Evolutionary conservation across 2,113 vertebrate genomes (phyloP).

Genomic region (Lanius collurio): DNA sequence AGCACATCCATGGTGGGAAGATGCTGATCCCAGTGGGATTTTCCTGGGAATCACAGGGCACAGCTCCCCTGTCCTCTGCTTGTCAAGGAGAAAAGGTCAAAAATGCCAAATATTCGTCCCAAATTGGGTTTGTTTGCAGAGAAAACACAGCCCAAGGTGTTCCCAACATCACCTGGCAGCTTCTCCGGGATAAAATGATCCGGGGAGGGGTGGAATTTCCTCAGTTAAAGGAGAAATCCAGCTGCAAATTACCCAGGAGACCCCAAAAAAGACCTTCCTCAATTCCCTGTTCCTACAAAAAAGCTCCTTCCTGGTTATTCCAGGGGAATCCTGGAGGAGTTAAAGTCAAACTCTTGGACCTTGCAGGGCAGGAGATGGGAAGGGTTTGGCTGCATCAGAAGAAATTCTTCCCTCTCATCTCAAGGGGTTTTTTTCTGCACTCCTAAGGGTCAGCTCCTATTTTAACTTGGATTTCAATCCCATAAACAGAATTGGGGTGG

Average conservation of each 20-base stretch:
- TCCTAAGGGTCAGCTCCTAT: constrained; percentile 2
- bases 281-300: neutral
- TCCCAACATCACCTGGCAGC: neutral
- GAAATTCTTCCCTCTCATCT: constrained; percentile 44
- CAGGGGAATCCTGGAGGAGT: neutral
- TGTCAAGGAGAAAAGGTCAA: neutral
- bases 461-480: neutral
- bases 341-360: constrained; percentile 39
- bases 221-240: neutral
- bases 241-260: neutral
- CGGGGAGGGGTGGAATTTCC: neutral
- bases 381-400: constrained; percentile 47
- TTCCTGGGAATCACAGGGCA: neutral
- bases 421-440: neutral
- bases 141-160: neutral
- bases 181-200: neutral
- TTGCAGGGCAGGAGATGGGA: constrained; percentile 7
- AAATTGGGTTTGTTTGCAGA: accelerated
- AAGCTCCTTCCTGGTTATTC: neutral
- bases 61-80: neutral
- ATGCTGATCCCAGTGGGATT: accelerated
- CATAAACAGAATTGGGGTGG: neutral
- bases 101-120: neutral
- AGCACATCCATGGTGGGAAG: accelerated
- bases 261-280: neutral